These are phyloP conservation scores for Coleophora deauratella DNA, from an alignment of 2,888 invertebrate species.

Conservation along the genomic window DNA sequence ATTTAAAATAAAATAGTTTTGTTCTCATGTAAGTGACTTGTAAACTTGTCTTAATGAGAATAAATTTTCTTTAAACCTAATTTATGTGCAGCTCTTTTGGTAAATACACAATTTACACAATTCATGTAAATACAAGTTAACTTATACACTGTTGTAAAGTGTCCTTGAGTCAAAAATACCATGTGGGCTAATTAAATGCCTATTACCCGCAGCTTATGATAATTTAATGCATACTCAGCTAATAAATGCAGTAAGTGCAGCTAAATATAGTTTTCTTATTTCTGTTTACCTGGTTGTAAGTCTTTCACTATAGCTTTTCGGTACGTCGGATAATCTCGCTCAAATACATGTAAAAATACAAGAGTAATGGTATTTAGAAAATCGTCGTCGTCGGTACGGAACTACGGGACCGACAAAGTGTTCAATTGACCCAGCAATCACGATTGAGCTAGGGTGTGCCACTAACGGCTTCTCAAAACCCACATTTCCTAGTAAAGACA, in stretches of 20 bases:
- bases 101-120: no score
- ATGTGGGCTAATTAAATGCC: conserved; percentile 54
- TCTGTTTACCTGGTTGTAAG: no score
- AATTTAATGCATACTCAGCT: conserved; percentile 37
- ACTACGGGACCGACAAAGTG: conserved; percentile 28
- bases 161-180: conserved; percentile 47
- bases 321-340: no score
- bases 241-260: conserved; percentile 29
- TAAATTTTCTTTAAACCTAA: no score
- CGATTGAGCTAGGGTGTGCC: conserved; percentile 48
- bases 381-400: conserved; percentile 24
- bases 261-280: no score
- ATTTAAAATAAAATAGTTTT: no score
- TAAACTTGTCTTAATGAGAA: no score
- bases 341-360: no score
- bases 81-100: no score
- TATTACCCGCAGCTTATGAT: conserved; percentile 59
- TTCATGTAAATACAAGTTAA: no score
- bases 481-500: conserved; percentile 63
- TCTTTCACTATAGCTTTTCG: no score
- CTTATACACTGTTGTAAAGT: conserved; percentile 8
- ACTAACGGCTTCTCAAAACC: conserved; percentile 64
- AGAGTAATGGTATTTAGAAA: conserved; percentile 35
- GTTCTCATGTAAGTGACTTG: no score
- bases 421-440: conserved; percentile 50